phyloP scores from a whole-genome alignment of 2,888 invertebrate species.

The Andrena hattorfiana region DNA sequence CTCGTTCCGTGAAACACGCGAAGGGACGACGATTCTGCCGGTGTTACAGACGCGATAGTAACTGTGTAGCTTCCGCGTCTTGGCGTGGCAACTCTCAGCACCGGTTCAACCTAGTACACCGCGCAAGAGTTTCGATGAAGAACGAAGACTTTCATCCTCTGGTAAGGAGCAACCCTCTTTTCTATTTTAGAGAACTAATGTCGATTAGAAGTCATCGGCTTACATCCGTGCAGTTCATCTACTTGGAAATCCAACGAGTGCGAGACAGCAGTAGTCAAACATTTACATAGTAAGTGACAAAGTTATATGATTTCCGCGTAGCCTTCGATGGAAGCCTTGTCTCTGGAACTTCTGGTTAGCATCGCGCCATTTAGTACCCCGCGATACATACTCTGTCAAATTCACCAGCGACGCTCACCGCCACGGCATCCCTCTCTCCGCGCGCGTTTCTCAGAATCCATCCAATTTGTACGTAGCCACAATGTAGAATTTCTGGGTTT shows the following conservation, averaged over 20 bases:
- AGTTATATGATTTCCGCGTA: slow-evolving; percentile 40
- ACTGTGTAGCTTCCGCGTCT: slow-evolving; percentile 40
- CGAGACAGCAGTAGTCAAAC: neutral
- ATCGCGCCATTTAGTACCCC: slow-evolving; percentile 33
- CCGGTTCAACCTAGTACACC: neutral
- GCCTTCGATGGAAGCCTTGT: neutral
- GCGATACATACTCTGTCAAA: slow-evolving; percentile 32
- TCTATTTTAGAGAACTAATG: neutral
- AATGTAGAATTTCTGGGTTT: slow-evolving; percentile 38
- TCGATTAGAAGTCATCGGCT: neutral
- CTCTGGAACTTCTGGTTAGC: slow-evolving; percentile 38
- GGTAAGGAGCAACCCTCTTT: neutral
- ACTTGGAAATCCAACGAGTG: neutral
- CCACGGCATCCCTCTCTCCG: neutral
- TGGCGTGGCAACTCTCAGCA: slow-evolving; percentile 29
- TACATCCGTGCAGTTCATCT: neutral
- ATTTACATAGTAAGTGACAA: slow-evolving; percentile 18
- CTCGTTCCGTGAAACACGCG: slow-evolving; percentile 79
- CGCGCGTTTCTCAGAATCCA: slow-evolving; percentile 43
- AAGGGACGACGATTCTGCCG: slow-evolving; percentile 73
- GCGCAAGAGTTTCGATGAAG: slow-evolving; percentile 31
- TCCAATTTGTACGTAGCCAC: slow-evolving; percentile 39
- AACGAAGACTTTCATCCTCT: neutral
- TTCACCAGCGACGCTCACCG: neutral
- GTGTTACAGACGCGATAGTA: slow-evolving; percentile 73